Base-by-base conservation (phyloP, 1,140 invertebrate species). In the Rhagoletis zephyria region DNA sequence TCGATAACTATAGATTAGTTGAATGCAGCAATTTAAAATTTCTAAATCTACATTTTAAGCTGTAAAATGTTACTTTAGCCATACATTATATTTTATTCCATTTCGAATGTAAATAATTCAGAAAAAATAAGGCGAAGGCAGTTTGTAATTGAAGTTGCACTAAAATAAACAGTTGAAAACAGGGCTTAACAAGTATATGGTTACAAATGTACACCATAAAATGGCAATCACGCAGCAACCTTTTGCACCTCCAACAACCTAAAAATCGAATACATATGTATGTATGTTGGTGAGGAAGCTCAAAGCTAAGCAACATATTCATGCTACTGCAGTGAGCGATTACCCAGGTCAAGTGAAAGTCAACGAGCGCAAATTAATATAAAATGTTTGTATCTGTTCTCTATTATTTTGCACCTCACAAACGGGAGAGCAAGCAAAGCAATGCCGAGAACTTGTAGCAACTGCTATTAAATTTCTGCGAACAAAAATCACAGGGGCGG, bases 311-410 rank as follows among this genome's bases (percentile, higher is more conserved):
- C 5, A 56, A 5, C 51, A 2, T 10, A 56, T 56, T 56, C 51
- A 56, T 9, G 51, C 30, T 14, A 74, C 12, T 63, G 4, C 67
- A 10, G 67, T 48, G 42, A 45, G 42, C 1, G 45, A 45, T 74
- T 74, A 42, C 67, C 45, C 67, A 48, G 40, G 45, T 40, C 40
- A 42, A 74, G 3, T 48, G 40, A 48, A 48, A 74, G 67, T 74
- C 67, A 74, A 48, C 12, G 67, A 74, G 67, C 14, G 67, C 40
- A 16, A 74, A 74, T 74, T 74, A 74, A 74, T 74, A 74, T 45
- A 14, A 63, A 63, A 63, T 63, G 61, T 7, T 5, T 56, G 51
- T 10, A 56, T 56, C 10, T 56, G 5, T 56, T 56, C 51, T 7
- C 10, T 56, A 10, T 56, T 56, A 56, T 56, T 56, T 56, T 56